phyloP scores from a whole-genome alignment of 2,113 vertebrate species.

The Coracopsis vasa region DNA sequence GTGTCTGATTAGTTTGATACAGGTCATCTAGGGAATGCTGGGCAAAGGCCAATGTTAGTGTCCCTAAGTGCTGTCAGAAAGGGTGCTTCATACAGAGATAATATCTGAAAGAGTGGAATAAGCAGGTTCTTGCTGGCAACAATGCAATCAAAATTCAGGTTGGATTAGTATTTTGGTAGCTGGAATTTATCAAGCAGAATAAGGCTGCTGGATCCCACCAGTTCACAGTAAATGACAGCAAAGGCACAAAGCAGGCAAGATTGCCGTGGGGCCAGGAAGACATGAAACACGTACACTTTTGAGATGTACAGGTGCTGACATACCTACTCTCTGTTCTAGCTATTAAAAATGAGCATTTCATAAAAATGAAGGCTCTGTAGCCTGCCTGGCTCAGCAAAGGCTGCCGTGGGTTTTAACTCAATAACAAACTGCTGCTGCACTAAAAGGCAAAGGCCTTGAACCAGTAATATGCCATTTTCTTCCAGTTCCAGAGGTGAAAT shows the following conservation, averaged over 20 bases:
- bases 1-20: constrained; percentile 49
- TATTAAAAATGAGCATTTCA: constrained; percentile 9
- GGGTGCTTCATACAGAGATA: not conserved
- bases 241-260: not conserved
- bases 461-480: not conserved
- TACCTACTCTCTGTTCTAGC: not conserved
- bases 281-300: not conserved
- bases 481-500: not conserved
- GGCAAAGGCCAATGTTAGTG: not conserved
- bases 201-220: not conserved
- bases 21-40: not conserved
- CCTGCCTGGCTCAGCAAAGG: not conserved
- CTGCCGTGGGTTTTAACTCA: rapidly evolving
- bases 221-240: not conserved
- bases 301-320: not conserved
- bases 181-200: not conserved
- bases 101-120: not conserved
- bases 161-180: not conserved
- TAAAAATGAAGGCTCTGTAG: too few species aligned
- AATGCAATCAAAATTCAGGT: not conserved
- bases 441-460: not conserved
- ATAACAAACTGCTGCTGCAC: not conserved
- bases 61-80: not conserved
- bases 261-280: not conserved
- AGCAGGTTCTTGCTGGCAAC: not conserved